Evolutionary conservation across 2,797 vertebrate species (phyloP).

Genomic region (Simalia tracyae): DNA sequence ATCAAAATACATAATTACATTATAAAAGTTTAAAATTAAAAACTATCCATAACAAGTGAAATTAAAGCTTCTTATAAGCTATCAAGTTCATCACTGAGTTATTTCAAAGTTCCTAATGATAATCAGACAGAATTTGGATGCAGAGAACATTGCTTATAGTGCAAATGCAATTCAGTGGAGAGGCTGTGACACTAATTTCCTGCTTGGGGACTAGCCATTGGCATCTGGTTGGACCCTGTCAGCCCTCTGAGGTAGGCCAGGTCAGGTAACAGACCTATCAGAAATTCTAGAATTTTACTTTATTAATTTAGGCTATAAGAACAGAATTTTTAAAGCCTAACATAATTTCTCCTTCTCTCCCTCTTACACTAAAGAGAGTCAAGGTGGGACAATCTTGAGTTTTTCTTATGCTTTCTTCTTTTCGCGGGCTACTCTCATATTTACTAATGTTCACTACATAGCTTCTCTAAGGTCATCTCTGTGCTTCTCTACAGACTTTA

Average conservation of each 20-base stretch:
- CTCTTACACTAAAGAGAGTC: too few relatives aligned
- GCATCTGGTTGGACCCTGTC: neutral
- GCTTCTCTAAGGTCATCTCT: neutral
- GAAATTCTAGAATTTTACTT: neutral
- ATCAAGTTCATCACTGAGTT: neutral
- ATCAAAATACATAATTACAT: too few relatives aligned
- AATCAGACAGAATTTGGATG: neutral
- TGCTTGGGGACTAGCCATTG: neutral
- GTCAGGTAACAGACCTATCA: neutral
- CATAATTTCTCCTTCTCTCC: neutral
- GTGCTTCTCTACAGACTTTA: neutral
- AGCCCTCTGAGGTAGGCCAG: neutral
- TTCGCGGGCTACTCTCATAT: neutral
- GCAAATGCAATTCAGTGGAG: neutral
- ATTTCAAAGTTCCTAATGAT: neutral
- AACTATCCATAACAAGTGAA: neutral
- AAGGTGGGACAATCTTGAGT: neutral
- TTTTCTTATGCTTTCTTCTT: neutral
- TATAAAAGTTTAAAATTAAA: too few relatives aligned
- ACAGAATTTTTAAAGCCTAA: neutral
- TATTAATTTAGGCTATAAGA: neutral
- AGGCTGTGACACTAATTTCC: neutral
- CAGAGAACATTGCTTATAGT: neutral
- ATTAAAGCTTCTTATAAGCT: neutral
- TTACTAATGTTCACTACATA: neutral